Evolutionary conservation across 2,113 vertebrate genomes (phyloP).

Genomic region (Hydropotes inermis): DNA sequence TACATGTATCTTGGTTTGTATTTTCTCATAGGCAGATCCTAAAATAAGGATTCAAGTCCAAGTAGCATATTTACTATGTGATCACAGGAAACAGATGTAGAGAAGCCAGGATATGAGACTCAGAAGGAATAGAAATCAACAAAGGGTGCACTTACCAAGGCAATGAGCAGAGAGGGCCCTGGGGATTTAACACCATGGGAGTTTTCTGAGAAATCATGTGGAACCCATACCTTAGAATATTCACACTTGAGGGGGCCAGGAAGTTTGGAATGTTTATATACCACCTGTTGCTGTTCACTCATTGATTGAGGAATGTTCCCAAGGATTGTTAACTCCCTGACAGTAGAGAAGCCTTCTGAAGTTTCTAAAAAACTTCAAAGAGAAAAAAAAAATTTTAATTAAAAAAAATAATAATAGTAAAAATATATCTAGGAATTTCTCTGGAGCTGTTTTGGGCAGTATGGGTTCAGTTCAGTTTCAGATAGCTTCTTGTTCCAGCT

Average conservation of each 20-base stretch:
- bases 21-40: not conserved
- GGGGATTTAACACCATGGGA: not conserved
- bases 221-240: not conserved
- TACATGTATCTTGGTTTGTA: not conserved
- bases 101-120: not conserved
- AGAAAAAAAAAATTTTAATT: not conserved
- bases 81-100: not conserved
- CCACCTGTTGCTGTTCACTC: not conserved
- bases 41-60: not conserved
- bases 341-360: not conserved
- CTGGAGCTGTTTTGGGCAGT: too few relatives aligned
- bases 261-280: not conserved
- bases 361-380: not conserved
- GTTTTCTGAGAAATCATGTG: not conserved
- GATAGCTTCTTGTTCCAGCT: too few relatives aligned
- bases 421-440: too few relatives aligned
- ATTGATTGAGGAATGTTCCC: not conserved
- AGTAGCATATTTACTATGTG: not conserved
- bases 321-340: not conserved
- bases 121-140: not conserved
- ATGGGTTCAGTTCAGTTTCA: too few relatives aligned
- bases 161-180: not conserved
- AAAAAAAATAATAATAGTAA: too few relatives aligned
- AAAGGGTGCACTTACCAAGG: not conserved
- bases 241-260: not conserved